A percentile compares a stretch with the other conserved stretches of the same genome.
Conservation (phyloP, 2,888 invertebrate genomes). For the Disparrhopalites patrizii region DNA sequence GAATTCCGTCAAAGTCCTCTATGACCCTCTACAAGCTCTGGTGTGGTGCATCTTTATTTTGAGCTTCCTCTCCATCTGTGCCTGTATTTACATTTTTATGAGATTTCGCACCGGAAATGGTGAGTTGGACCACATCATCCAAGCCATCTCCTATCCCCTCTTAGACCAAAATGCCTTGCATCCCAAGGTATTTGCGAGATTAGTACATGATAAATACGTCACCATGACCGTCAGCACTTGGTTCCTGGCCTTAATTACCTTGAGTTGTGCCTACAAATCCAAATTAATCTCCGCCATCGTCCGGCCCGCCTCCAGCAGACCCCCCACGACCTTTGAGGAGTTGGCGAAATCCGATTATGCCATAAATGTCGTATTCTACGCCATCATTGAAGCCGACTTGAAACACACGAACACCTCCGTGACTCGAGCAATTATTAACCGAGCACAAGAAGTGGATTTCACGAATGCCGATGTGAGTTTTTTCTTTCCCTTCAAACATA, state of each 20-base stretch:
- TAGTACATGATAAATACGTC: no score
- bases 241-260: slow-evolving; percentile 2
- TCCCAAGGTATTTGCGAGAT: not conserved
- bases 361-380: slow-evolving; percentile 6
- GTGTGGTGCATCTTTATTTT: not conserved
- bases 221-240: not conserved
- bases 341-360: slow-evolving; percentile 2
- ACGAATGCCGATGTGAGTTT: no score
- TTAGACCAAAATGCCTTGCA: not conserved
- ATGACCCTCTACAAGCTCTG: not conserved
- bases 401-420: not conserved
- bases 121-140: no score
- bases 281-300: slow-evolving; percentile 4
- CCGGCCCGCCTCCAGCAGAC: not conserved
- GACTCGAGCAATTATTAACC: no score
- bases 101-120: no score
- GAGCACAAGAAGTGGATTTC: no score
- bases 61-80: not conserved
- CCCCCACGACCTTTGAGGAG: slow-evolving; percentile 13
- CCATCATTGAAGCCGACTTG: not conserved
- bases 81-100: no score
- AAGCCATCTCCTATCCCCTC: not conserved
- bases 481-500: no score
- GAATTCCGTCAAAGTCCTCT: not conserved
- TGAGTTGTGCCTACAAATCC: slow-evolving; percentile 15